phyloP scores from a whole-genome alignment of 2,797 vertebrate genomes.

The Lepidocolaptes lacrymiger region DNA sequence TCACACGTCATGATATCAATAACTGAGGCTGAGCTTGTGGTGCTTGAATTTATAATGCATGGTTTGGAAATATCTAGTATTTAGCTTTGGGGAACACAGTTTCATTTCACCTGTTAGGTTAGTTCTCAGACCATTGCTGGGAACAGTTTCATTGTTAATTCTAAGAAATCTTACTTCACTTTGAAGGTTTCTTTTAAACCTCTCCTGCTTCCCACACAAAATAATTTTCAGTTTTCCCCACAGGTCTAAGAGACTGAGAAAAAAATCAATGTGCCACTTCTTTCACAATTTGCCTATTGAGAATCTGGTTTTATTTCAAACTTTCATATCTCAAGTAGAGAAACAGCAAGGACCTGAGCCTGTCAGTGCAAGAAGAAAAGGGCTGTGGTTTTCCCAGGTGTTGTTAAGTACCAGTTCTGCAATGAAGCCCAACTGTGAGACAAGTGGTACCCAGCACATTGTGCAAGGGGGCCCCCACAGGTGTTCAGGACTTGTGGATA shows the following conservation, averaged over 20 bases:
- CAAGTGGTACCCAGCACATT: background rate
- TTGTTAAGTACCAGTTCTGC: background rate
- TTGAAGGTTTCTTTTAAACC: background rate
- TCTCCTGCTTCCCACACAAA: background rate
- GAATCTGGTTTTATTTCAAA: background rate
- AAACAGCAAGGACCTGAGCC: background rate
- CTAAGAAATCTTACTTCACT: constrained; percentile 3
- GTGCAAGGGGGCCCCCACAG: background rate
- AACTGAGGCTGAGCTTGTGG: background rate
- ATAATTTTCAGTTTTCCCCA: background rate
- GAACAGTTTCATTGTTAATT: background rate
- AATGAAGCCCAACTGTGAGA: background rate
- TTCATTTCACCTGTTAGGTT: background rate
- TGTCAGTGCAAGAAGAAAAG: background rate
- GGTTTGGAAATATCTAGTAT: background rate
- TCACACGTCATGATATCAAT: accelerated
- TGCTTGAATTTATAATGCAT: background rate
- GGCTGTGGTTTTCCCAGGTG: background rate
- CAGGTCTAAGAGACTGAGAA: background rate
- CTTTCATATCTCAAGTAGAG: background rate
- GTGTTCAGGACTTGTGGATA: background rate
- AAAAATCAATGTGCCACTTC: background rate
- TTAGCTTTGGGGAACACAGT: background rate
- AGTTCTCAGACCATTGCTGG: background rate
- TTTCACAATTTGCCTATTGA: background rate